Evolutionary conservation across 2,113 vertebrate species (phyloP).

Genomic region (Poeciliopsis prolifica): DNA sequence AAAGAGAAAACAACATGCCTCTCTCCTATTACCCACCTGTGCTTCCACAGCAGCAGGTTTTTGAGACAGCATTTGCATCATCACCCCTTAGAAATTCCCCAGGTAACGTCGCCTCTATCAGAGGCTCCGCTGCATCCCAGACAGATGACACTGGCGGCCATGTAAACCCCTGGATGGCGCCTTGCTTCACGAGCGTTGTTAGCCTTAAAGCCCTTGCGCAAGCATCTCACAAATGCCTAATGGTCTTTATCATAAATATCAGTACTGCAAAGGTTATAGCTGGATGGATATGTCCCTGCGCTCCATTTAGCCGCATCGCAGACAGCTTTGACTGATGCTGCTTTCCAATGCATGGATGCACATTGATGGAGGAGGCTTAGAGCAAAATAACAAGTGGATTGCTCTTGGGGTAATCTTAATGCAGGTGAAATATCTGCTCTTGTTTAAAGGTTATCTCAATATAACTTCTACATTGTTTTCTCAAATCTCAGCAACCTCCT

Average conservation of each 20-base stretch:
- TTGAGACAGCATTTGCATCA: slow-evolving; percentile 33
- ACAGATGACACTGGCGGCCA: slow-evolving; percentile 52
- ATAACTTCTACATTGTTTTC: slow-evolving; percentile 71
- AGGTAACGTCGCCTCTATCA: slow-evolving; percentile 43
- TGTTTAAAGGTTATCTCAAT: slow-evolving; percentile 82
- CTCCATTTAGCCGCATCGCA: slow-evolving; percentile 72
- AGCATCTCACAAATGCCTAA: slow-evolving; percentile 74
- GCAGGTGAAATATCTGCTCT: slow-evolving; percentile 79
- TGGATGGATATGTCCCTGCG: slow-evolving; percentile 77
- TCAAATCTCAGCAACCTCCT: slow-evolving; percentile 58
- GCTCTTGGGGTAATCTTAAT: slow-evolving; percentile 69
- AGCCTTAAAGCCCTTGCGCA: slow-evolving; percentile 75
- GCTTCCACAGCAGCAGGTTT: slow-evolving; percentile 28
- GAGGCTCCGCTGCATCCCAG: slow-evolving; percentile 11
- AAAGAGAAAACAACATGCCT: slow-evolving; percentile 22
- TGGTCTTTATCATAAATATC: slow-evolving; percentile 81
- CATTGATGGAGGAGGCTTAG: slow-evolving; percentile 75
- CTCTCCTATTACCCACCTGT: slow-evolving; percentile 32
- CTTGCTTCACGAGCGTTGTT: slow-evolving; percentile 66
- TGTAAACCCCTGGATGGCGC: slow-evolving; percentile 48
- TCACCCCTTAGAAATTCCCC: slow-evolving; percentile 38
- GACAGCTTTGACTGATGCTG: slow-evolving; percentile 74
- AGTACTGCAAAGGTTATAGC: slow-evolving; percentile 81
- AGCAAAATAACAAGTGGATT: slow-evolving; percentile 78
- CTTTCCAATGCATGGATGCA: slow-evolving; percentile 43